Base-by-base conservation (phyloP, 1,140 invertebrate species). In the Drosophila bocki region DNA sequence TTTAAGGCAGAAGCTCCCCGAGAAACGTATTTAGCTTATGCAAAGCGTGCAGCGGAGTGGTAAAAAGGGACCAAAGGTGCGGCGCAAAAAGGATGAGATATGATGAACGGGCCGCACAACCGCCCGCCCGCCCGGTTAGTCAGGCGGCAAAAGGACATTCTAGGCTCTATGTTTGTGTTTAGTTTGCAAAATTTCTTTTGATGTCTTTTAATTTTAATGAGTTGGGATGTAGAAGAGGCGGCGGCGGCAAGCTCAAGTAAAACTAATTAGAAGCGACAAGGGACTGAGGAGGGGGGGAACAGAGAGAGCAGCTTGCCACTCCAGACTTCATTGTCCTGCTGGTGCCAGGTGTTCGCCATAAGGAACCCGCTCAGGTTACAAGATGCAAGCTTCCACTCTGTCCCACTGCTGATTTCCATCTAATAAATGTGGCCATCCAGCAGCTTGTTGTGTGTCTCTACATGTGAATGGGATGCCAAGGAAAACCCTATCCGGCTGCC, bases 201-300 rank as follows among this genome's bases (percentile, higher is more conserved):
- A 88, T 78, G 85, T 88, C 78, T 81, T 90, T 84, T 88, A 88
- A 90, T 88, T 88, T 88, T 88, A 88, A 88, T 84, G 85, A 84
- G 85, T 84, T 81, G 64, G 65, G 53, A 70, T 60, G 60, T 74
- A 54, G 56, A 67, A 33, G 45, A 56, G 41, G 37, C 33, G 33
- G 47, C n/a, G 32, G 47, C 22, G 32, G 22, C 39, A 19, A 9
- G 44, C 81, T 17, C 54, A 75, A 70, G 76, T 50, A 82, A 87
- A 87, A 86, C 83, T 86, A 87, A 86, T 86, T 86, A 83, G 79
- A 69, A 79, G 54, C 45, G 51, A 87, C 72, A 62, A 60, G 53
- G 47, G 47, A 50, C 29, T 13, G 45, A 39, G 29, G 35, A 15
- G 8, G 47, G 33, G 11, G 37, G 39, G 29, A 8, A 8, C 6